Conservation (phyloP, 2,113 vertebrate species). For the Scomber scombrus region DNA sequence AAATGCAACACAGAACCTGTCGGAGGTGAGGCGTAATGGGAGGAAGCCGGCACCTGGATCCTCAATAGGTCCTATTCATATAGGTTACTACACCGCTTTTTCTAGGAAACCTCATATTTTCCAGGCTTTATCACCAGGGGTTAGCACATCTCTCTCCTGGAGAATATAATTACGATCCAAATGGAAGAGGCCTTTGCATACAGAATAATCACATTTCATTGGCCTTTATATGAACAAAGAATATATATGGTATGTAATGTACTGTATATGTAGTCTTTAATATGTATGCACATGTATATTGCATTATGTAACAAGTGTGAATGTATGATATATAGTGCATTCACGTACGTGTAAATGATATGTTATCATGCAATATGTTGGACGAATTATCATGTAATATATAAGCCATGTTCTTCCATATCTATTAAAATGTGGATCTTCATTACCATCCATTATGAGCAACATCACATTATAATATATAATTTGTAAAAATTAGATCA, state of each 20-base stretch:
- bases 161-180: conserved; percentile 34
- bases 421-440: conserved; percentile 52
- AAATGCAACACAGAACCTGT: conserved; percentile 61
- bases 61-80: conserved; percentile 37
- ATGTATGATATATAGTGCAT: conserved; percentile 8
- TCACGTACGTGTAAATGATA: conserved; percentile 22
- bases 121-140: conserved; percentile 19
- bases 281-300: conserved; percentile 11
- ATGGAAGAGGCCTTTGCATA: conserved; percentile 17
- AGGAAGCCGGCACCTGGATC: conserved; percentile 46
- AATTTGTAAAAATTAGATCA: conserved; percentile 66
- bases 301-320: conserved; percentile 7
- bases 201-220: conserved; percentile 1
- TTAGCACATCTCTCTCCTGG: conserved; percentile 11
- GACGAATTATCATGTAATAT: conserved; percentile 31
- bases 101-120: conserved; percentile 32
- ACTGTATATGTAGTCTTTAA: background rate
- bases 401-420: conserved; percentile 27
- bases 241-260: conserved; percentile 7
- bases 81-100: conserved; percentile 12
- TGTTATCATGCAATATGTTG: conserved; percentile 36
- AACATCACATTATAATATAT: conserved; percentile 52
- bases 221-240: background rate
- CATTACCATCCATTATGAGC: conserved; percentile 62
- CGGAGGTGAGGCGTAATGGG: conserved; percentile 62